Conservation (phyloP, 1,140 invertebrate species). For the Geopemphigus sp. region DNA sequence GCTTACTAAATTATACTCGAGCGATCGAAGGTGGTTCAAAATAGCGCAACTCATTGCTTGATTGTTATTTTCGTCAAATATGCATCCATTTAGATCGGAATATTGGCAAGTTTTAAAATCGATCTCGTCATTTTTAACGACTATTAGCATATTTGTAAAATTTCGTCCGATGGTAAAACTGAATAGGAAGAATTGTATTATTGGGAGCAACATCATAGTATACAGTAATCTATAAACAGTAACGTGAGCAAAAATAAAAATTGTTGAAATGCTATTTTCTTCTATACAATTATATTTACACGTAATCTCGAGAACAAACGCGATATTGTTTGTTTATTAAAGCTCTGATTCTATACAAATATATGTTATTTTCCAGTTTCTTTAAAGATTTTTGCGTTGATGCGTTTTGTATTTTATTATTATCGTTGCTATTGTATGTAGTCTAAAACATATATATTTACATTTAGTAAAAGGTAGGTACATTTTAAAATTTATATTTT, state of each 20-base stretch:
- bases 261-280: background rate
- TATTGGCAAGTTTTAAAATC: constrained; percentile 11
- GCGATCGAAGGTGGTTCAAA: constrained; percentile 5
- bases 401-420: no score
- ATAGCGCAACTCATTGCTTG: constrained; percentile 17
- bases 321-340: constrained; percentile 21
- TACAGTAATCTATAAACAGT: constrained; percentile 12
- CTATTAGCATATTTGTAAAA: constrained; percentile 12
- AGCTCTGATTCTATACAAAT: background rate
- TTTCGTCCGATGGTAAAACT: background rate
- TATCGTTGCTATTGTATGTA: no score
- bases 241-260: background rate
- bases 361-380: background rate
- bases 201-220: background rate
- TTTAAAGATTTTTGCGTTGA: background rate
- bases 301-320: constrained; percentile 24
- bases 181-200: constrained; percentile 8
- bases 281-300: constrained; percentile 15
- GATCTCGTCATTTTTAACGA: constrained; percentile 16
- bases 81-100: background rate
- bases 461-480: no score
- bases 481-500: no score
- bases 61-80: background rate
- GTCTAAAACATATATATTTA: no score
- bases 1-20: constrained; percentile 15